phyloP scores from a whole-genome alignment of 2,113 vertebrate genomes.

The Pedetes capensis region DNA sequence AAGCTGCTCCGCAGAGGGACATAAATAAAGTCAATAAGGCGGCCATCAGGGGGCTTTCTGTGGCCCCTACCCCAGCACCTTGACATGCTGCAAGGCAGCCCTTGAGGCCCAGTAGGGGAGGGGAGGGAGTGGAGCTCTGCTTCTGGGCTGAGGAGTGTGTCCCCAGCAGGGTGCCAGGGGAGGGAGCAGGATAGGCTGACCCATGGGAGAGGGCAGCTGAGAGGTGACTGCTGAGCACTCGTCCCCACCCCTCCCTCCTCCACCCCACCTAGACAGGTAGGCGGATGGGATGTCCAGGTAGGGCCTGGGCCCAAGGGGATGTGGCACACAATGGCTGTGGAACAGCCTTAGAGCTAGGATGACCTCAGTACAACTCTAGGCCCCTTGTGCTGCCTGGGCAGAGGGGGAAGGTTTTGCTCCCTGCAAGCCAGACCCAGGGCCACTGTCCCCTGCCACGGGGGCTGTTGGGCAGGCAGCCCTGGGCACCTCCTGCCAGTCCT shows the following conservation, averaged over 20 bases:
- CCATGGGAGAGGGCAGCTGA: background rate
- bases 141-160: background rate
- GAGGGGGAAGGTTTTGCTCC: fast-evolving
- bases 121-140: background rate
- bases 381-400: too few relatives aligned
- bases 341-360: background rate
- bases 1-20: background rate
- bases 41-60: background rate
- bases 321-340: background rate
- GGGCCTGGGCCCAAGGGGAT: background rate
- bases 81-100: background rate
- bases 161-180: background rate
- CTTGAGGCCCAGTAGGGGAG: background rate
- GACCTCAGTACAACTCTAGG: fast-evolving
- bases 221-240: background rate
- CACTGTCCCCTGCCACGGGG: too few relatives aligned
- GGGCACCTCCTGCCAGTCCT: too few relatives aligned
- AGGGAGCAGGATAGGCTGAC: fast-evolving
- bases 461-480: too few relatives aligned
- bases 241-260: fast-evolving
- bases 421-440: background rate
- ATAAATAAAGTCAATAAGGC: background rate
- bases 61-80: background rate
- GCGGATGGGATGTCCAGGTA: fast-evolving
- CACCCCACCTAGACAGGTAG: fast-evolving